Conservation (phyloP, 2,797 vertebrate genomes). For the Eremophila alpestris region DNA sequence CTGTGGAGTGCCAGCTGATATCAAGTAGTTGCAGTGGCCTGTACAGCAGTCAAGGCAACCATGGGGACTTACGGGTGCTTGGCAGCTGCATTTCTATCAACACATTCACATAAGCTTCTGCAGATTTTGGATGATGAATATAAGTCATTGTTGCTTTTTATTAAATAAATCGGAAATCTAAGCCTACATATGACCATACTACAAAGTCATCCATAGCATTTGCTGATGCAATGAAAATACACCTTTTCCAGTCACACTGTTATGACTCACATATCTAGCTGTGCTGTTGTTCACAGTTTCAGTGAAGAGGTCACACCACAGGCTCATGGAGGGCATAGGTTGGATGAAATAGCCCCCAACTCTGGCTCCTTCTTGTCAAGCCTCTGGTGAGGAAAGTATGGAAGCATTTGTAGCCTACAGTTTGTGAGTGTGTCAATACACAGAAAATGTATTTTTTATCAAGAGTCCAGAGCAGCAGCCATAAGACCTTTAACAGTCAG, state of each 20-base stretch:
- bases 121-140: not conserved
- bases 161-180: not conserved
- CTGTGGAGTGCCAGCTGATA: not conserved
- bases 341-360: not conserved
- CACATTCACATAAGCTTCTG: not conserved
- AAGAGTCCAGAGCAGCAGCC: not conserved
- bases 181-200: not conserved
- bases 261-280: not conserved
- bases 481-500: not conserved
- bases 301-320: not conserved
- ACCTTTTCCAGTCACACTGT: rapidly evolving
- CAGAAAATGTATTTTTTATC: not conserved
- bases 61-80: not conserved
- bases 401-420: not conserved
- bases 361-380: not conserved
- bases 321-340: not conserved
- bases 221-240: not conserved
- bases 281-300: not conserved
- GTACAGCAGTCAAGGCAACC: rapidly evolving
- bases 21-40: rapidly evolving
- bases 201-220: not conserved
- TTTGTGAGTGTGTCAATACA: not conserved
- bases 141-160: not conserved
- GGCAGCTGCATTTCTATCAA: not conserved
- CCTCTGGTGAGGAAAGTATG: not conserved